phyloP scores from a whole-genome alignment of 2,797 vertebrate species.

The Xerus rutilus region DNA sequence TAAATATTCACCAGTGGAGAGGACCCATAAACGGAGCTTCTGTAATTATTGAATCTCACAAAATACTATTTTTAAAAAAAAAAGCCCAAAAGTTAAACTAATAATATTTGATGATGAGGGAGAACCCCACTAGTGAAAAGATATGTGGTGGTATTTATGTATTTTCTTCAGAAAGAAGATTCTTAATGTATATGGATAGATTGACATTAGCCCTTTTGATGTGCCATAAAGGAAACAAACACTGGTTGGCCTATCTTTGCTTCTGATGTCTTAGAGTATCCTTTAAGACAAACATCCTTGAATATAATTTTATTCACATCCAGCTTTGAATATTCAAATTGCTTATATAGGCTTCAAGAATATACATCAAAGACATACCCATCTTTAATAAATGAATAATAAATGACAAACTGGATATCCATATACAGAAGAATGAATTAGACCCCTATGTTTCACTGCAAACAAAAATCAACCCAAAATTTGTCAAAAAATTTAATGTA shows the following conservation, averaged over 20 bases:
- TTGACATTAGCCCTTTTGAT: not conserved
- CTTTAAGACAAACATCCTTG: slow-evolving; percentile 34
- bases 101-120: not conserved
- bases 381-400: not conserved
- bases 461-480: not conserved
- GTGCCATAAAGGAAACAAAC: slow-evolving; percentile 8
- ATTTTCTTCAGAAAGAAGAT: slow-evolving; percentile 32
- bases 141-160: not conserved
- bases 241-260: not conserved
- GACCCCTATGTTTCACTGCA: not conserved
- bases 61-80: not conserved
- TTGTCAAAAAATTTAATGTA: not conserved
- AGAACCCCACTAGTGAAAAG: not conserved
- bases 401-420: not conserved
- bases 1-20: not conserved
- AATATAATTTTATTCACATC: slow-evolving; percentile 20
- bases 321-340: slow-evolving; percentile 18
- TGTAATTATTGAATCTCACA: not conserved
- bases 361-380: not conserved
- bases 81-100: slow-evolving; percentile 5
- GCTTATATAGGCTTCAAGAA: not conserved
- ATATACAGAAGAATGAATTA: not conserved
- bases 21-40: not conserved
- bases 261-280: not conserved
- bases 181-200: not conserved